Conservation (phyloP, 2,113 vertebrate species). For the Dicerorhinus sumatrensis region DNA sequence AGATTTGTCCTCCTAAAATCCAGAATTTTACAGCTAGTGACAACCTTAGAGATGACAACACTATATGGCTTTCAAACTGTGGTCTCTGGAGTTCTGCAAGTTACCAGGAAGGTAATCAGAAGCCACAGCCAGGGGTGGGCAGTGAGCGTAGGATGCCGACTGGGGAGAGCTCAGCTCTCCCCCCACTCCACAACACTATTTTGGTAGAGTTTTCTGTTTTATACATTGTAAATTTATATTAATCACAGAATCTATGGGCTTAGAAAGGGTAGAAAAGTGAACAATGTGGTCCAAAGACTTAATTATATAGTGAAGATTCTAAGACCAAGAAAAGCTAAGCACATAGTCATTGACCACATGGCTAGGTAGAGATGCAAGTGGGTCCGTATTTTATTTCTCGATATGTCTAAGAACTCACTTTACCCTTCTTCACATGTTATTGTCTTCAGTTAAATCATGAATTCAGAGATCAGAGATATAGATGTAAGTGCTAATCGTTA, state of each 20-base stretch:
- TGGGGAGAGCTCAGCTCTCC: too few relatives aligned
- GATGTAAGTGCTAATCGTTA: not conserved
- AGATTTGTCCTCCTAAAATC: not conserved
- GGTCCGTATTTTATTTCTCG: not conserved
- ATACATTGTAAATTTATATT: not conserved
- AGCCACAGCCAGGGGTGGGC: rapidly evolving
- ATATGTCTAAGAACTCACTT: not conserved
- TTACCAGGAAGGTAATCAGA: not conserved
- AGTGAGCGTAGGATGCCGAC: not conserved
- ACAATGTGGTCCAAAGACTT: not conserved
- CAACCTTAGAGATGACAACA: not conserved
- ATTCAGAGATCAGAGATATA: not conserved
- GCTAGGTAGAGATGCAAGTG: not conserved
- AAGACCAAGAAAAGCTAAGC: not conserved
- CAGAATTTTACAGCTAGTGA: not conserved
- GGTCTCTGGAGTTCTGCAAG: rapidly evolving
- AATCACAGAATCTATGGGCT: not conserved
- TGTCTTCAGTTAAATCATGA: not conserved
- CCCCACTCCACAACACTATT: not conserved
- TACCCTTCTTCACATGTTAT: not conserved
- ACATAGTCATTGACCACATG: not conserved
- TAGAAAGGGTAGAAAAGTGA: not conserved
- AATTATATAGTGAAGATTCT: not conserved
- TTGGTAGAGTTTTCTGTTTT: not conserved
- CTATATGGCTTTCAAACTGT: not conserved